phyloP scores from a whole-genome alignment of 2,888 invertebrate genomes.

The Chaetogeoica ovagalla region DNA sequence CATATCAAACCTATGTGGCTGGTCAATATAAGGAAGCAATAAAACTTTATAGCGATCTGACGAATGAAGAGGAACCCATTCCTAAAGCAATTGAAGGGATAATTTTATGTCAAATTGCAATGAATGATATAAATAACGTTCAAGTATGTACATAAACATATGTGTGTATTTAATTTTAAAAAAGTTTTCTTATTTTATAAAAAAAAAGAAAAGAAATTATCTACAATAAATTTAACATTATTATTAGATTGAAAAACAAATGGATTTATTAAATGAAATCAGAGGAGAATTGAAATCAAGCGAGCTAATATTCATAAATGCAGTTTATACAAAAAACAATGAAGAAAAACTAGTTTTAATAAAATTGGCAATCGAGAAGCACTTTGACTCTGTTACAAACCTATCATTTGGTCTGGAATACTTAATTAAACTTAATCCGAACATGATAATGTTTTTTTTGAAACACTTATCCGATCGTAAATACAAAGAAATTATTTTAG shows the following conservation, averaged over 20 bases:
- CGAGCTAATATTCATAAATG: slow-evolving; percentile 71
- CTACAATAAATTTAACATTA: background rate
- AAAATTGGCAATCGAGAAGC: slow-evolving; percentile 61
- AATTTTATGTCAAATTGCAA: slow-evolving; percentile 66
- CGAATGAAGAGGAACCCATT: slow-evolving; percentile 82
- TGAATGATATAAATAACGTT: slow-evolving; percentile 24
- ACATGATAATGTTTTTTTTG: slow-evolving; percentile 64
- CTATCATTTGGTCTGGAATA: slow-evolving; percentile 74
- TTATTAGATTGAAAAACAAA: slow-evolving; percentile 72
- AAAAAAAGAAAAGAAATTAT: background rate
- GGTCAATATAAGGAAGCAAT: slow-evolving; percentile 78
- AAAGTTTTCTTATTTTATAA: background rate
- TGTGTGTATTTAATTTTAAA: background rate
- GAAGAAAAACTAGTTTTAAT: slow-evolving; percentile 54
- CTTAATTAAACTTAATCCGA: slow-evolving; percentile 77
- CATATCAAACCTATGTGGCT: slow-evolving; percentile 75
- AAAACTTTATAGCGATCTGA: slow-evolving; percentile 77
- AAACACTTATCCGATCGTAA: slow-evolving; percentile 22
- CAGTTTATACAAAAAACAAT: slow-evolving; percentile 58
- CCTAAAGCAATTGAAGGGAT: slow-evolving; percentile 79
- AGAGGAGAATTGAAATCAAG: slow-evolving; percentile 66
- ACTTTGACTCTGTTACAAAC: slow-evolving; percentile 62
- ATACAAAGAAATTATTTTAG: slow-evolving; percentile 64
- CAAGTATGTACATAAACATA: background rate
- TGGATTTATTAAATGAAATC: slow-evolving; percentile 81